Base-by-base conservation (phyloP, 2,888 invertebrate genomes). In the Mantis religiosa region DNA sequence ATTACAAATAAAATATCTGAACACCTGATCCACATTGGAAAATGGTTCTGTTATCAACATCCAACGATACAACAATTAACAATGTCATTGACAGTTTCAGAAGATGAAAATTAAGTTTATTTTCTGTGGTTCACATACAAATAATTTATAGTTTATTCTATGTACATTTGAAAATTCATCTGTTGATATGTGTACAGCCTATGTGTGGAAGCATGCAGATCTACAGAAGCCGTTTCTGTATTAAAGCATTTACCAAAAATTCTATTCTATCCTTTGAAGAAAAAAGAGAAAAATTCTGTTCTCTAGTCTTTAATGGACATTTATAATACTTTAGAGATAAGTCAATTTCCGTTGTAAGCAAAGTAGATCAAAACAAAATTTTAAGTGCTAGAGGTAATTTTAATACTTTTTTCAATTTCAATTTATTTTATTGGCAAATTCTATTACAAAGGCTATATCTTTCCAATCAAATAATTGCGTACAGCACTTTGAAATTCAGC, bases 21-120 rank as follows among this genome's bases (percentile, higher is more conserved):
- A 88, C 83, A 87, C 87, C 88, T 87, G 87, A 86, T 89, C 88
- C 89, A 89, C 88, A 89, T 82, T 89, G 89, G 89, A 89, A 85
- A 83, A 82, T 28, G 82, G 12, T 82, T 87, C 85, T 71, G 54
- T 71, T 71, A 71, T 71, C 54, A 20, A 71, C 54, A 85, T 85
- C 41, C 87, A 87, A 82, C 81, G 47, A 82, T 34, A 87, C 87
- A 87, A 82, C 87, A 87, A 87, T 87, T 82, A 54, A 87, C 82
- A 87, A 82, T 87, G 27, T 87, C 82, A 85, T 15, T 87, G 82
- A 87, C 87, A 87, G 87, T 25, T 87, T 87, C 82, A 87, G 87
- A 87, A 87, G 87, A 82, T 82, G 27, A 87, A 87, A 82, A 30
- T 82, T 27, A 34, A 87, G 41, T 82, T 71, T 71, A 20, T 20